Evolutionary conservation across 2,113 vertebrate genomes (phyloP).

Genomic region (Clarias gariepinus): DNA sequence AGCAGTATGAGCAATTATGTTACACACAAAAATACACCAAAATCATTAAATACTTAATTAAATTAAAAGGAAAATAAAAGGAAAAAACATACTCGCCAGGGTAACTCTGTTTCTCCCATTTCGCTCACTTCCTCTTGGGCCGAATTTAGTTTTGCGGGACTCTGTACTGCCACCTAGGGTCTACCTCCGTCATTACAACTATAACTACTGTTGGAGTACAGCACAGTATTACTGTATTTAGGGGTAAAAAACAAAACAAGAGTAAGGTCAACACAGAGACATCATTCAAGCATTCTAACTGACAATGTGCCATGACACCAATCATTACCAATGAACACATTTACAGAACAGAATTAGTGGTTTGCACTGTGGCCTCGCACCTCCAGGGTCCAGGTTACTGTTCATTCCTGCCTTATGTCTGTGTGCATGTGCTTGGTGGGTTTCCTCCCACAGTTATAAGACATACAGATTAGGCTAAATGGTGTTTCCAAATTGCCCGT

Average conservation of each 20-base stretch:
- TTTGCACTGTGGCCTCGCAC: too few species aligned
- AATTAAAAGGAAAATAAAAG: not conserved
- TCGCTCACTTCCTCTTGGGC: not conserved
- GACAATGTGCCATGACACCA: too few species aligned
- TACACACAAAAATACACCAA: not conserved
- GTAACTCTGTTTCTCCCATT: not conserved
- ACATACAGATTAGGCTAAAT: too few species aligned
- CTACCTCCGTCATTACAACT: not conserved
- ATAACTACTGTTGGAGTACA: not conserved
- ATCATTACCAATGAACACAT: too few species aligned
- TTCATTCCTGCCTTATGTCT: too few species aligned
- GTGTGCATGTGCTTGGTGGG: too few species aligned
- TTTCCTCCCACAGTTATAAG: too few species aligned
- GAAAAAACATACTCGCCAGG: constrained; percentile 20
- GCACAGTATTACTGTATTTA: not conserved
- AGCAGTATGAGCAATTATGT: not conserved
- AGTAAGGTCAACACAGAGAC: not conserved
- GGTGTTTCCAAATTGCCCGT: too few species aligned
- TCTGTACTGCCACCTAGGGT: not conserved
- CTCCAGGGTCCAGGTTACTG: too few species aligned
- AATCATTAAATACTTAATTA: not conserved
- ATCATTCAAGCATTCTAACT: too few species aligned
- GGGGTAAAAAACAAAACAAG: not conserved
- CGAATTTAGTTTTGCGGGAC: not conserved
- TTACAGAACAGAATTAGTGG: too few species aligned